Evolutionary conservation across 2,113 vertebrate species (phyloP).

Genomic region (Dasyurus viverrinus): DNA sequence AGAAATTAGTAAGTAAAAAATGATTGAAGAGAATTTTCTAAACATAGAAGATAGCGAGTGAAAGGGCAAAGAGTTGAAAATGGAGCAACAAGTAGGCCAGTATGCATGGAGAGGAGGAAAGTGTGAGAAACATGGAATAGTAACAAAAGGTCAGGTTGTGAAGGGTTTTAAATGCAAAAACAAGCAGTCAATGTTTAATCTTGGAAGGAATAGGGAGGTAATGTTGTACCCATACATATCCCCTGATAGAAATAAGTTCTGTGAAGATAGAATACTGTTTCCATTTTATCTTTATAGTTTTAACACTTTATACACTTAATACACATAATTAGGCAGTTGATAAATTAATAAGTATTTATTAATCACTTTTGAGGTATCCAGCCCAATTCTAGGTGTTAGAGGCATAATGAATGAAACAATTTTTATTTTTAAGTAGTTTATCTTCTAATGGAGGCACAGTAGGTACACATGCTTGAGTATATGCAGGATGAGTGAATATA

Average conservation of each 20-base stretch:
- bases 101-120: neutral
- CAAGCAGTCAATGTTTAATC: neutral
- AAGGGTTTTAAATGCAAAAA: neutral
- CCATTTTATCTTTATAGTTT: neutral
- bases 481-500: neutral
- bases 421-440: neutral
- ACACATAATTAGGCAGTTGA: neutral
- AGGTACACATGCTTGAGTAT: neutral
- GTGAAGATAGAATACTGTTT: neutral
- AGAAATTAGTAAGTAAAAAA: neutral
- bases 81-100: neutral
- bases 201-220: neutral
- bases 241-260: neutral
- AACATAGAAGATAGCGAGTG: neutral
- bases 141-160: neutral
- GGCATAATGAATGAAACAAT: neutral
- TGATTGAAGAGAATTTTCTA: neutral
- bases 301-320: neutral
- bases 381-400: neutral
- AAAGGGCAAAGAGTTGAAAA: neutral
- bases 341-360: neutral
- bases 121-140: neutral
- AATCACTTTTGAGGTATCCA: neutral
- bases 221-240: neutral
- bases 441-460: neutral